Evolutionary conservation across 1,140 invertebrate species (phyloP).

Genomic region (Chymomyza costata): DNA sequence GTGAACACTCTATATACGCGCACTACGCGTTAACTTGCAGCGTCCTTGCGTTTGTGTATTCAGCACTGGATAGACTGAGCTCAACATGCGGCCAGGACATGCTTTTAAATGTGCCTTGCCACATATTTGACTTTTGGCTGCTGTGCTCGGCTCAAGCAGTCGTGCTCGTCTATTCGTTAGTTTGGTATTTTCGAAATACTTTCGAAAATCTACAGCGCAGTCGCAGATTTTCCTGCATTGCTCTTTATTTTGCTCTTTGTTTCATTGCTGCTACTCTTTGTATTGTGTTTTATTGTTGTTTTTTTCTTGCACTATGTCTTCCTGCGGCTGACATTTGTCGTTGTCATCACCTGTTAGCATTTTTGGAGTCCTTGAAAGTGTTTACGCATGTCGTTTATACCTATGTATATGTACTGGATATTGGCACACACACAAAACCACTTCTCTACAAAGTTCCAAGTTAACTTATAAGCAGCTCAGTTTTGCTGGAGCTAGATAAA

Average conservation of each 20-base stretch:
- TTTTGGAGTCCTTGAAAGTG: conserved; percentile 62
- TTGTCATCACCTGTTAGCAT: conserved; percentile 73
- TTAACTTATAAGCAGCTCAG: no score
- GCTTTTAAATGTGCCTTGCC: conserved; percentile 43
- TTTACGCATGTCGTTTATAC: conserved; percentile 17
- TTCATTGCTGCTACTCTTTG: conserved; percentile 29
- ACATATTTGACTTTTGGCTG: not conserved
- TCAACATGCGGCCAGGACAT: conserved; percentile 50
- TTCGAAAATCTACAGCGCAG: conserved; percentile 14
- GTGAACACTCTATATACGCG: conserved; percentile 1
- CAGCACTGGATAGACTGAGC: conserved; percentile 70
- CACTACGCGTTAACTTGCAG: conserved; percentile 23
- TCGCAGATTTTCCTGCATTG: conserved; percentile 24
- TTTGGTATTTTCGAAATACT: conserved; percentile 33
- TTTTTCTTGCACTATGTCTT: conserved; percentile 28
- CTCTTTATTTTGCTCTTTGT: conserved; percentile 3
- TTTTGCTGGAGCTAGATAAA: no score
- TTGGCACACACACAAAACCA: no score
- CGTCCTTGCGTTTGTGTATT: conserved; percentile 58
- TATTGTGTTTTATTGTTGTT: conserved; percentile 21
- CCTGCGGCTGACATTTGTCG: conserved; percentile 20
- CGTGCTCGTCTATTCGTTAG: conserved; percentile 24
- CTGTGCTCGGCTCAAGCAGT: conserved; percentile 7
- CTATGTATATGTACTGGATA: no score
- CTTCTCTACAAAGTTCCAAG: no score